Base-by-base conservation (phyloP, 2,888 invertebrate genomes). In the Metellina segmentata region DNA sequence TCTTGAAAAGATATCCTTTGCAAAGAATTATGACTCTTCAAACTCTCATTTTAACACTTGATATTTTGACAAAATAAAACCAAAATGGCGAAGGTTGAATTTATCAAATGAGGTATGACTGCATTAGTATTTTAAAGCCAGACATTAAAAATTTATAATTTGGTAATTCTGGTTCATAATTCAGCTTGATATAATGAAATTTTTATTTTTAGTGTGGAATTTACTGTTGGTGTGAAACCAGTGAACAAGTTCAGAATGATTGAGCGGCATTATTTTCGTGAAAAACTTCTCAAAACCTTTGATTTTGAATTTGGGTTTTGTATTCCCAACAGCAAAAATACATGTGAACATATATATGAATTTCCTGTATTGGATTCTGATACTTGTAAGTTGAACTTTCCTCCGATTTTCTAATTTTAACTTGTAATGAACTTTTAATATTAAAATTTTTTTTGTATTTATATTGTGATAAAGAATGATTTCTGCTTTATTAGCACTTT, bases 241-340 rank as follows among this genome's bases (percentile, higher is more conserved):
- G 98, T 99, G 1, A 98, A 95, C 94, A 98, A 98, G 95, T 99
- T 99, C 95, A 96, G 99, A 88, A 99, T 99, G 99, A 98, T 99
- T 94, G 99, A 99, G 95, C 97, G 98, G 79, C 99, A 99, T 95
- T 99, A 98, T 96, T 99, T 99, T 95, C 96, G 98, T 91, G 98
- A 99, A 94, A 97, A 97, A 91, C 95, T 99, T 93, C 96, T 99
- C 88, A 99, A 99, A 95, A 98, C 98, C 11, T 99, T 99, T 96
- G 99, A 99, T 95, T 99, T 99, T 96, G 99, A 99, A 95, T 99
- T 99, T 96, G 99, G 99, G 79, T 99, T 99, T 95, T 99, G 99
- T 95, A 99, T 99, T 95, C 99, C 99, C 77, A 98, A 98, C 95
- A 99, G 98, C 93, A 97, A 97, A 94, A 99, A 99, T 95, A 98